Base-by-base conservation (phyloP, 2,113 vertebrate species). In the Gallinago paraguaiae region DNA sequence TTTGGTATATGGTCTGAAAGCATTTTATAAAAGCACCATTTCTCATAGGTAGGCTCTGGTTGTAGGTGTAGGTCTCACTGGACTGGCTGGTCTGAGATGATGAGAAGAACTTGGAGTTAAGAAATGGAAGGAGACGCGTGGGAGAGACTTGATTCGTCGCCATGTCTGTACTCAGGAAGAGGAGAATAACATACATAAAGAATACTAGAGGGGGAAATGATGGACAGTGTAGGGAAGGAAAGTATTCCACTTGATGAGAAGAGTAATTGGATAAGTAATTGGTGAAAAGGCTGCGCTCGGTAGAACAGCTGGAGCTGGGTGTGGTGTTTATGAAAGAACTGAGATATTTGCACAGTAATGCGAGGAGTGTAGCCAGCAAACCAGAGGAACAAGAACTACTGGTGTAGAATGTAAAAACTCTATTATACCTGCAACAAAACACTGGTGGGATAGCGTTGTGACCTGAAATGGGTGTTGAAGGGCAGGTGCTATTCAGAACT, bases 311-410 rank as follows among this genome's bases (percentile, higher is more conserved):
- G 80, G 91, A 95, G 59, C 70, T 80, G 91, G 94, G 94, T 93
- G 95, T 91, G 96, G 94, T 2, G 2, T 75, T 89, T 64, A 17
- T 85, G 88, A 88, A 77, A 93, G 81, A 87, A 43, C 24, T 24
- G 70, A 50, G 63, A 50, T 87, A 79, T 82, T 96, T 86, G 78
- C 75, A 56, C 83, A 39, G 70, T 91, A 93, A 82, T 10, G 84
- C 2, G 14, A 82, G 70, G 74, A 93, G 90, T 17, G n/a, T 82
- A 95, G 75, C 87, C 93, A 74, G 84, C 45, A 93, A 94, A 95
- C 87, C 84, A 90, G 94, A 95, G 96, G 90, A 97, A 91, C 94
- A 22, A 82, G 95, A 96, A 88, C 82, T 82, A 51, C 96, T 74
- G 50, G 78, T 90, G 78, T 50, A 50, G 75, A 70, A 82, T 79